Base-by-base conservation (phyloP, 2,888 invertebrate species). In the Nebria salina region DNA sequence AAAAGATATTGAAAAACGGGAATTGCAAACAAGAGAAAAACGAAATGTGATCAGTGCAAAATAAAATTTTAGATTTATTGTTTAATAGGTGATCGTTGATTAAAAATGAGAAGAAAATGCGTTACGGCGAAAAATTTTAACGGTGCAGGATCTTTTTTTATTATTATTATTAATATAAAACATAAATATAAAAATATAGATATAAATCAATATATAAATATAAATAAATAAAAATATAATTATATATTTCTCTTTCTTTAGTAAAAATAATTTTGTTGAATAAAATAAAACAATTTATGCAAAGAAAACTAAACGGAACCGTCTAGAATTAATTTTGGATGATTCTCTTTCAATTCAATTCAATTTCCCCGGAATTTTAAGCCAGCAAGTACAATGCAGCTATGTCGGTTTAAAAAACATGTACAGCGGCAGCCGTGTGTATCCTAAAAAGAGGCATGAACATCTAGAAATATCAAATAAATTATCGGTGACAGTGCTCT, bases 381-480 rank as follows among this genome's bases (percentile, higher is more conserved):
- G 54, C 54, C 54, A 54, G 13, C 54, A 11, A 54, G 6, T 54
- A 54, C n/a, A 68, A 34, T 34, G 5, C 5, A 11, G 20, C 15
- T 13, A 15, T 70, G 70, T 34, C 11, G 25, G 25, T 70, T 7
- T 11, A 13, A 70, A 68, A 70, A 70, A 11, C 70, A 34, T 70
- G 70, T 9, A 15, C 25, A 20, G 26, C 25, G 34, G 70, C n/a
- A 34, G 70, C 25, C 54, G 54, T 34, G 54, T 13, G 13, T 54
- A 54, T 54, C 54, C 54, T 54, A 54, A 54, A 54, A 54, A 54
- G 54, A 11, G 54, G 54, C 54, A 54, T 54, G 70, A 70, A 8
- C 70, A 25, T 70, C 70, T 70, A 73, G 78, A 78, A 78, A 74
- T 78, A 78, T 78, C 65, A 78, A 65, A 78, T 78, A 78, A 78